These are phyloP conservation scores for Chaenogobius annularis DNA, from an alignment of 2,113 vertebrate genomes.

Conservation along the genomic window DNA sequence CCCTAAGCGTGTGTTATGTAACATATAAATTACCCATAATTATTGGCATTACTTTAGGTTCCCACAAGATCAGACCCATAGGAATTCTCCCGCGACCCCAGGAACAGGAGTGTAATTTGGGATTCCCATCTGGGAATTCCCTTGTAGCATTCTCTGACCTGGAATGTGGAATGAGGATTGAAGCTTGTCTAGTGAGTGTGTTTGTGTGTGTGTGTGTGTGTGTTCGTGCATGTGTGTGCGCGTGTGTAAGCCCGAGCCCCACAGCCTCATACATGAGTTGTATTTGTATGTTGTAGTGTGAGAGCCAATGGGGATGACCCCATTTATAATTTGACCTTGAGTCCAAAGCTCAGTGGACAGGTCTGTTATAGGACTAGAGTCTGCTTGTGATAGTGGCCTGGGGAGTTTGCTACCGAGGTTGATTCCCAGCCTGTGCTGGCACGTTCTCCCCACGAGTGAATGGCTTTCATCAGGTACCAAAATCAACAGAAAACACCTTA, in stretches of 20 bases:
- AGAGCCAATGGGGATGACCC: conserved; percentile 13
- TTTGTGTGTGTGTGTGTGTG: neutral
- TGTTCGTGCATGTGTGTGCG: neutral
- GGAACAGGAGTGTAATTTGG: conserved; percentile 36
- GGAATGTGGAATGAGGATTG: conserved; percentile 10
- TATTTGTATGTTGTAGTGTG: conserved; percentile 13
- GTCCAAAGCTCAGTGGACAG: neutral
- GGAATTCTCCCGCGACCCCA: conserved; percentile 50
- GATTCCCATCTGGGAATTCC: conserved; percentile 51
- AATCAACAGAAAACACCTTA: too few species aligned
- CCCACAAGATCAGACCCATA: conserved; percentile 44
- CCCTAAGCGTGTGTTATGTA: conserved; percentile 7
- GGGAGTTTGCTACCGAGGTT: too few species aligned
- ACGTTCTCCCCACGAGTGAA: too few species aligned
- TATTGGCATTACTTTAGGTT: conserved; percentile 29
- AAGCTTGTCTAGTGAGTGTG: conserved; percentile 8
- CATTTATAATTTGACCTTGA: conserved; percentile 9
- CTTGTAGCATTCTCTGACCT: conserved; percentile 24
- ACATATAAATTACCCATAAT: conserved; percentile 28
- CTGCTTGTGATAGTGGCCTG: neutral
- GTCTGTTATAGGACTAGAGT: neutral
- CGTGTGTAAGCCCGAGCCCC: conserved; percentile 1
- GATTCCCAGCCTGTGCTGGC: too few species aligned
- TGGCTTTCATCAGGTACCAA: too few species aligned
- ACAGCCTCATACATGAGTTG: conserved; percentile 26